phyloP scores from a whole-genome alignment of 1,140 invertebrate species.

The Brachionus angularis region DNA sequence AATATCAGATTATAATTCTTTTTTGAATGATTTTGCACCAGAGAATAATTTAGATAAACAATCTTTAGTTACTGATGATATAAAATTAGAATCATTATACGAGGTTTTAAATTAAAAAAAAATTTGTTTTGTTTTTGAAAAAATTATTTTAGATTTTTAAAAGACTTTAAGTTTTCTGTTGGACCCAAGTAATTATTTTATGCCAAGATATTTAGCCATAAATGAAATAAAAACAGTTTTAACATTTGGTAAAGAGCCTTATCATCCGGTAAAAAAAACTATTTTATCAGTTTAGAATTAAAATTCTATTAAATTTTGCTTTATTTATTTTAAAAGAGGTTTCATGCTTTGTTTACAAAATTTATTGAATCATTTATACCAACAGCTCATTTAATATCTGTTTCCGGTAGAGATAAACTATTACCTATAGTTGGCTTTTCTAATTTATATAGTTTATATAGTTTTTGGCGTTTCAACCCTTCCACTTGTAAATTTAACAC shows the following conservation, averaged over 20 bases:
- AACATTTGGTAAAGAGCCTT: constrained; percentile 26
- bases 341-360: constrained; percentile 21
- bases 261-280: constrained; percentile 19
- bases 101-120: no score
- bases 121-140: background rate
- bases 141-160: background rate
- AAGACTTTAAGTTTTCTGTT: constrained; percentile 30
- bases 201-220: constrained; percentile 40
- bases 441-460: constrained; percentile 29
- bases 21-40: background rate
- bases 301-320: background rate
- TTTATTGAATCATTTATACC: constrained; percentile 38
- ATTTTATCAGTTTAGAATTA: background rate
- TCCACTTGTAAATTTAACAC: constrained; percentile 25
- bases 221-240: constrained; percentile 36
- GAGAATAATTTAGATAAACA: background rate
- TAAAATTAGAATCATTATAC: constrained; percentile 25
- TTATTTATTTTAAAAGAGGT: constrained; percentile 5
- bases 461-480: constrained; percentile 32
- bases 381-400: constrained; percentile 9
- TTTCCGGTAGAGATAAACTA: constrained; percentile 32
- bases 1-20: background rate
- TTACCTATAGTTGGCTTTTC: constrained; percentile 41
- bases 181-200: constrained; percentile 18
- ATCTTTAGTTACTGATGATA: background rate